Evolutionary conservation across 2,113 vertebrate genomes (phyloP).

Genomic region (Clarias batrachus): DNA sequence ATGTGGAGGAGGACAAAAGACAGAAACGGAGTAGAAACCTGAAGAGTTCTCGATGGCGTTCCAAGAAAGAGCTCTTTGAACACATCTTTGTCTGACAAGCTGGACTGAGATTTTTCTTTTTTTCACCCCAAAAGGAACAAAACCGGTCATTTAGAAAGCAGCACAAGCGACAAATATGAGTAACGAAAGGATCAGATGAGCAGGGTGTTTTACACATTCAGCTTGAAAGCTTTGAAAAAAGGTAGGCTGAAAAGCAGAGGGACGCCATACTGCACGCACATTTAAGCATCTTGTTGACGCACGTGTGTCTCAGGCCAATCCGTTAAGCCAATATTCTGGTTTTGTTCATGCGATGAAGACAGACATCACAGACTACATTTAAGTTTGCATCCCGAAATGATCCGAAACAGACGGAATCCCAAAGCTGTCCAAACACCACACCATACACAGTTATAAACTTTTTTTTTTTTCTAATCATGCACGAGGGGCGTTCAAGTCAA

Average conservation of each 20-base stretch:
- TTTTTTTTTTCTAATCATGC: not conserved
- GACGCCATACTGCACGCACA: not conserved
- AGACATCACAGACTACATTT: not conserved
- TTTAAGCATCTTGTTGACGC: not conserved
- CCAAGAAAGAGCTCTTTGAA: slow-evolving; percentile 8
- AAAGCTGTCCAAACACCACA: not conserved
- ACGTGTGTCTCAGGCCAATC: not conserved
- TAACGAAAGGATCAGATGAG: not conserved
- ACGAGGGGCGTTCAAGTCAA: no score
- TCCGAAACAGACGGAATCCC: not conserved
- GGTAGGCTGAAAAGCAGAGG: no score
- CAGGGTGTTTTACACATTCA: not conserved
- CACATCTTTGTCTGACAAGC: not conserved
- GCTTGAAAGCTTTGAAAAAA: no score
- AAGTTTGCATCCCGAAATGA: not conserved
- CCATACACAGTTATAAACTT: not conserved
- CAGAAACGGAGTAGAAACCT: slow-evolving; percentile 6
- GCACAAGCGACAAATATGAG: not conserved
- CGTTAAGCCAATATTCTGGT: not conserved
- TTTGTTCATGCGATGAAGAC: not conserved
- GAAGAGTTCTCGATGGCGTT: slow-evolving; percentile 13
- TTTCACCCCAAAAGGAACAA: not conserved
- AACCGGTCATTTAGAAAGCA: not conserved
- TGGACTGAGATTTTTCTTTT: slow-evolving; percentile 6
- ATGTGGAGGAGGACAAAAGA: slow-evolving; percentile 23